Evolutionary conservation across 2,797 vertebrate genomes (phyloP).

Genomic region (Hydrolagus colliei): DNA sequence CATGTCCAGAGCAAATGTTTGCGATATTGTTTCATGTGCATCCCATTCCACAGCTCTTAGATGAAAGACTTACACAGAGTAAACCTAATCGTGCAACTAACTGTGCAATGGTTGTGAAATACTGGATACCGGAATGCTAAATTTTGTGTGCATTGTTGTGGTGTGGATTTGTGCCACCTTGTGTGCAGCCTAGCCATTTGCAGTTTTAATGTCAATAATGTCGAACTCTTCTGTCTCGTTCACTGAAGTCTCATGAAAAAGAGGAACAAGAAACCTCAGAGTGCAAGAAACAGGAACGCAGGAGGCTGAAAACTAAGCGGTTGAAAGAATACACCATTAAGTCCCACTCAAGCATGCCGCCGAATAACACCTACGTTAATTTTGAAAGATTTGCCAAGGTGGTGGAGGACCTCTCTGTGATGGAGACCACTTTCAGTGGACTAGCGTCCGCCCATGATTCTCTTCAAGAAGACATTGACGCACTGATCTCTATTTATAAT

Average conservation of each 20-base stretch:
- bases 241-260: slow-evolving; percentile 57
- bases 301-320: slow-evolving; percentile 71
- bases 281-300: slow-evolving; percentile 51
- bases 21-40: background rate
- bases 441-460: slow-evolving; percentile 52
- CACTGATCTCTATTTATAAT: slow-evolving; percentile 71
- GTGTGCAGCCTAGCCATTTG: background rate
- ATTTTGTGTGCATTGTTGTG: slow-evolving; percentile 30
- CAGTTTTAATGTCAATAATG: slow-evolving; percentile 28
- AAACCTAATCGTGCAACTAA: background rate
- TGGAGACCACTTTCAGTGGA: slow-evolving; percentile 51
- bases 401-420: slow-evolving; percentile 63
- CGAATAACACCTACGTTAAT: slow-evolving; percentile 78
- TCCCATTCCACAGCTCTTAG: background rate
- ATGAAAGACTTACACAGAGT: background rate
- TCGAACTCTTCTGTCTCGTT: slow-evolving; percentile 29
- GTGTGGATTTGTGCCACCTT: slow-evolving; percentile 28
- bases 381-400: slow-evolving; percentile 71
- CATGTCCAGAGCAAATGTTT: slow-evolving; percentile 5
- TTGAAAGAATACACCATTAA: slow-evolving; percentile 82
- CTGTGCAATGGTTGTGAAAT: background rate
- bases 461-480: slow-evolving; percentile 71
- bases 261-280: slow-evolving; percentile 51
- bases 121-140: background rate
- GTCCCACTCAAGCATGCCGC: slow-evolving; percentile 72